Conservation (phyloP, 1,140 invertebrate genomes). For the Atopsyche davidsoni region DNA sequence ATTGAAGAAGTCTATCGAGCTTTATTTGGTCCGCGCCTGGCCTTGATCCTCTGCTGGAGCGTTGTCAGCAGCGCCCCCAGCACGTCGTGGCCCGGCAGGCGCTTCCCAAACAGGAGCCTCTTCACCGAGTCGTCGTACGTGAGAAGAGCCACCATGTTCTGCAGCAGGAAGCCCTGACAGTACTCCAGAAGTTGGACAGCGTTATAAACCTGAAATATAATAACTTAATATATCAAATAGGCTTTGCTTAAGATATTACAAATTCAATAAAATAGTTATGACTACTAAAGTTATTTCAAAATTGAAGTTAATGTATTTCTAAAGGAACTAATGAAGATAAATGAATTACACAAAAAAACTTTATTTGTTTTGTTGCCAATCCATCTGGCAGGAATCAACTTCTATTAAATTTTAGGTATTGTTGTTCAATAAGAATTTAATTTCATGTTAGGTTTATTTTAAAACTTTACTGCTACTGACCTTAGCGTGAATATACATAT, state of each 20-base stretch:
- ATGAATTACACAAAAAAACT: too few species aligned
- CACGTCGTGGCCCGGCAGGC: constrained; percentile 84
- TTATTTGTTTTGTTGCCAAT: too few species aligned
- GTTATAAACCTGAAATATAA: constrained; percentile 68
- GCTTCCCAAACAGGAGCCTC: constrained; percentile 80
- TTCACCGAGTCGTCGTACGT: constrained; percentile 89
- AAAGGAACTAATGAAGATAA: too few species aligned
- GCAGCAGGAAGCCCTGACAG: constrained; percentile 84
- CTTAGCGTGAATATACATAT: constrained; percentile 90
- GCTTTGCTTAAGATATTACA: too few species aligned
- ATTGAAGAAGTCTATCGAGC: constrained; percentile 14
- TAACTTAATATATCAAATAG: constrained; percentile 7
- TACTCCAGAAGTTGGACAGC: constrained; percentile 80
- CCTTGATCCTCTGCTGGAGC: constrained; percentile 72
- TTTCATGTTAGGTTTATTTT: neutral
- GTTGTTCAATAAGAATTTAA: too few species aligned
- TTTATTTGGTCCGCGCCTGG: constrained; percentile 36
- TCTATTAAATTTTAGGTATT: too few species aligned
- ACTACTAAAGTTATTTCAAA: too few species aligned
- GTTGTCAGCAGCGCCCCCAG: constrained; percentile 73
- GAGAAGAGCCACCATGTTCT: constrained; percentile 88
- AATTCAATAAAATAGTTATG: too few species aligned
- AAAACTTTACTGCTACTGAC: constrained; percentile 43
- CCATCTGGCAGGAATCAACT: too few species aligned
- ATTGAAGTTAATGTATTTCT: too few species aligned